Evolutionary conservation across 53 echinoderm and acorn worm genomes (phyloP), one percentile per base, ranked within the genome.

Genomic region (Apostichopus leukothele): DNA sequence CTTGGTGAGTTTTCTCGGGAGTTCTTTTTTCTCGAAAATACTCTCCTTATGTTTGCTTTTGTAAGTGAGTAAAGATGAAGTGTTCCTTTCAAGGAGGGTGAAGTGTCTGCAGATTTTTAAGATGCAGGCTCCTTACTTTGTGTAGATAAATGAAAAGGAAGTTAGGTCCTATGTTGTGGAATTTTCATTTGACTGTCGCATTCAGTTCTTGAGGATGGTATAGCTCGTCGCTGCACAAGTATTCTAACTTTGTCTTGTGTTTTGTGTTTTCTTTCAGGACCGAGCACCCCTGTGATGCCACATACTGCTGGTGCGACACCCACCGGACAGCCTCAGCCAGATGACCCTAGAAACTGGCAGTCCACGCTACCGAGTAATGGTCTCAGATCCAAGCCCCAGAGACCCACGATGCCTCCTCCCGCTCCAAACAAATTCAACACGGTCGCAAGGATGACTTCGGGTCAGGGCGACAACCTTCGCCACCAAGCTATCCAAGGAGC

Each of bases 391-490:
- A 85, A 10, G 67, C 20, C 60, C 16, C 85, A 85, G 50, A 85
- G 85, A 85, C 85, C 85, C 6, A 85, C 63, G 50, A 21, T 60
- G 6, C 85, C 85, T 11, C 85, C 85, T 13, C 85, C 85, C 12
- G 85, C 95, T 0, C 84, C 91, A 6, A 90, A 86, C 76, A 91
- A 91, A 52, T 94, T 91, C 76, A 94, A 94, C 90, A 96, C 96
- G 9, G 91, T 96, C 7, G 94, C 94, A 18, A 90, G 94, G 52
- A 96, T 96, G 78, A 92, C 92, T 20, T 89, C 94, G 19, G 60
- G 67, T 55, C 89, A 89, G 25, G 83, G 76, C 7, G 53, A 73
- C 11, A 20, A 73, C 19, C 77, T 53, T 10, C 84, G 71, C 54
- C 92, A 53, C 71, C 14, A 71, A 19, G 71, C 71, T 6, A 71